Conservation (phyloP, 2,797 vertebrate species). For the Jordanella pulchra region DNA sequence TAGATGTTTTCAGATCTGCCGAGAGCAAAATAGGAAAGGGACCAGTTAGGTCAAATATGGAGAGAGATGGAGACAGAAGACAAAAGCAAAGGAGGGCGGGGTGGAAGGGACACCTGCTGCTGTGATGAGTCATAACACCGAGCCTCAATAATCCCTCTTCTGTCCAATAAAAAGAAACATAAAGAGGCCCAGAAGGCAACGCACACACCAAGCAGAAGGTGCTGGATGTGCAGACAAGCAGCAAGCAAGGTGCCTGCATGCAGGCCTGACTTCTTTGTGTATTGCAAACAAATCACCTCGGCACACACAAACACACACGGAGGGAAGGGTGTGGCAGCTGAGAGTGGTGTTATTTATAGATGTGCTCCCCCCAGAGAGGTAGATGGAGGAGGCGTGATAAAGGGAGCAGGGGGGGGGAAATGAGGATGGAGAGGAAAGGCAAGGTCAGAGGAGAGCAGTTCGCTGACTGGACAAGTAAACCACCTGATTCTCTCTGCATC, state of each 20-base stretch:
- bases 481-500: constrained; percentile 36
- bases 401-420: constrained; percentile 17
- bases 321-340: constrained; percentile 68
- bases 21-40: constrained; percentile 32
- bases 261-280: constrained; percentile 53
- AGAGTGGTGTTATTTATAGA: constrained; percentile 75
- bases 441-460: constrained; percentile 74
- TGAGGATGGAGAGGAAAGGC: constrained; percentile 43
- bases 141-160: constrained; percentile 17
- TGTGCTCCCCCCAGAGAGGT: constrained; percentile 65
- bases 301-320: constrained; percentile 24
- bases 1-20: constrained; percentile 39
- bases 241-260: constrained; percentile 50
- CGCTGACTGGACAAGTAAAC: constrained; percentile 60
- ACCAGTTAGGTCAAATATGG: constrained; percentile 17
- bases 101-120: constrained; percentile 65
- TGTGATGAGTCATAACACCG: constrained; percentile 60
- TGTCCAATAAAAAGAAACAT: constrained; percentile 1
- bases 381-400: constrained; percentile 27
- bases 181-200: constrained; percentile 16
- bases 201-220: constrained; percentile 30
- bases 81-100: constrained; percentile 20
- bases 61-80: constrained; percentile 18
- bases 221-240: constrained; percentile 45
- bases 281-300: constrained; percentile 61